Evolutionary conservation across 2,797 vertebrate species (phyloP).

Genomic region (Sebastes hubbsi): DNA sequence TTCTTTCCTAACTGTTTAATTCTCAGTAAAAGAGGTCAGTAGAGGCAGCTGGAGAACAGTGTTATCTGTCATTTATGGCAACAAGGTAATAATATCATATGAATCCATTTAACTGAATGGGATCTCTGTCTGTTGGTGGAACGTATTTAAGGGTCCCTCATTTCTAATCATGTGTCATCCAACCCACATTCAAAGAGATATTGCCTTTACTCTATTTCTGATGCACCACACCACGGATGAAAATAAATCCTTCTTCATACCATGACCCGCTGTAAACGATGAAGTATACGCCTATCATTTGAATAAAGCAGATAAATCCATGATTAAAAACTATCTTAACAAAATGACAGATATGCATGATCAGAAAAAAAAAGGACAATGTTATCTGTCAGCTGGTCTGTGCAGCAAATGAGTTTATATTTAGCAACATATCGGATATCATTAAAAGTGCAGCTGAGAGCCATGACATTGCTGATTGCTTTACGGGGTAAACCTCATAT

Average conservation of each 20-base stretch:
- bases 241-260: conserved; percentile 25
- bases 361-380: background rate
- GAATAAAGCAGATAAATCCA: conserved; percentile 12
- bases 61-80: background rate
- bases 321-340: conserved; percentile 5
- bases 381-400: background rate
- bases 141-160: background rate
- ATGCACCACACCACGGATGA: conserved; percentile 1
- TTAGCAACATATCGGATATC: conserved; percentile 40
- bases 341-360: conserved; percentile 9
- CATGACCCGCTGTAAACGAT: background rate
- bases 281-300: background rate
- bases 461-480: conserved; percentile 28
- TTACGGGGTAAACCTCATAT: conserved; percentile 27
- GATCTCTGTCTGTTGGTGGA: background rate
- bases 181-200: background rate
- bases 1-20: background rate
- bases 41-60: background rate
- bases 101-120: conserved; percentile 24
- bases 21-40: background rate
- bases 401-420: conserved; percentile 41
- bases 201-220: background rate
- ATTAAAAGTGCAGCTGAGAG: conserved; percentile 47
- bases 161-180: background rate
- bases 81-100: background rate